These are phyloP conservation scores for Megalurothrips usitatus DNA, from an alignment of 2,888 invertebrate species.

Conservation along the genomic window DNA sequence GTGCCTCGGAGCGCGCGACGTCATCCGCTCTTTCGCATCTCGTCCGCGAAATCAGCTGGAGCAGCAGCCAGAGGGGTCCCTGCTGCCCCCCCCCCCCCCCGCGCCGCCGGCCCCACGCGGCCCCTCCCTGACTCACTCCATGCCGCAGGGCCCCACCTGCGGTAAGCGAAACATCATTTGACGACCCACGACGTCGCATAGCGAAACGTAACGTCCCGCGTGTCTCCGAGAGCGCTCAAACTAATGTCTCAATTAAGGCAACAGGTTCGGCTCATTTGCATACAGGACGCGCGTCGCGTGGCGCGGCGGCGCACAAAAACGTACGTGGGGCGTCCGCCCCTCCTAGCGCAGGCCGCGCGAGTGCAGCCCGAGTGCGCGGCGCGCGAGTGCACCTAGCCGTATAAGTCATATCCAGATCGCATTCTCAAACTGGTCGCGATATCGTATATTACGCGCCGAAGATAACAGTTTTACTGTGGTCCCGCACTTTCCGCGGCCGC, in stretches of 20 bases:
- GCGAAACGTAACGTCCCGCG: no score
- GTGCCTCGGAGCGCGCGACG: no score
- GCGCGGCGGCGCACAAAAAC: background rate
- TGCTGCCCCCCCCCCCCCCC: background rate
- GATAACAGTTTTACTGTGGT: constrained; percentile 11
- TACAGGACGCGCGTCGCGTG: background rate
- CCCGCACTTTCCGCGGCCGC: background rate
- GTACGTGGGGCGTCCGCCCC: background rate
- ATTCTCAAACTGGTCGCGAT: background rate
- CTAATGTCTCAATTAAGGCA: constrained; percentile 11
- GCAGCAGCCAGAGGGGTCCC: no score
- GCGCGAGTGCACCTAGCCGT: background rate
- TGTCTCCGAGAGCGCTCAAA: background rate
- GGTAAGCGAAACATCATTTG: no score
- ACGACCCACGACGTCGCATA: no score
- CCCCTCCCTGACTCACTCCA: background rate
- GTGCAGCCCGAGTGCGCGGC: background rate
- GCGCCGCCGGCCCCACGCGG: background rate
- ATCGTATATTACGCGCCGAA: background rate
- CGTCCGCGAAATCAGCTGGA: no score
- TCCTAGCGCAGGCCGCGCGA: background rate
- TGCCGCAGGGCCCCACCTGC: no score
- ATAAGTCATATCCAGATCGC: background rate
- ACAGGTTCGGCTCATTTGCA: background rate
- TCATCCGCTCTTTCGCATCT: no score